Conservation (phyloP, 2,113 vertebrate genomes). For the Desmodus rotundus region DNA sequence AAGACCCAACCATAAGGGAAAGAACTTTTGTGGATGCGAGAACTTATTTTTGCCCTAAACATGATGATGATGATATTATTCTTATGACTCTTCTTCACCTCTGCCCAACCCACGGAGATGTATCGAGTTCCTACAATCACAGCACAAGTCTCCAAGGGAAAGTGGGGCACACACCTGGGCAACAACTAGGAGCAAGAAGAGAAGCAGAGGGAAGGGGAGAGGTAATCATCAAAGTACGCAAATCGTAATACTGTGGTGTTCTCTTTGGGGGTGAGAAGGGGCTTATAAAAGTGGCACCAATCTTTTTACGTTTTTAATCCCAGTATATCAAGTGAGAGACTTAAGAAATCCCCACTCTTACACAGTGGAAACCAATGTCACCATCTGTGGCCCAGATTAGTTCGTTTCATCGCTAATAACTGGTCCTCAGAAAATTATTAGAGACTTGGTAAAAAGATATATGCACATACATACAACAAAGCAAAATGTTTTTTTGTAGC, state of each 20-base stretch:
- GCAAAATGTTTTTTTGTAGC: not conserved
- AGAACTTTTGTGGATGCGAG: not conserved
- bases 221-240: rapidly evolving
- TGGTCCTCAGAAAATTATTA: not conserved
- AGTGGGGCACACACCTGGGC: not conserved
- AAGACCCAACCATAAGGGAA: not conserved
- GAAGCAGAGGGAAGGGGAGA: not conserved
- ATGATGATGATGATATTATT: not conserved
- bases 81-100: not conserved
- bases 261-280: not conserved
- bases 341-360: not conserved
- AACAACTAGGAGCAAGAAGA: not conserved
- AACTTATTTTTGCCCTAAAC: not conserved
- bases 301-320: not conserved
- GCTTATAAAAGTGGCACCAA: not conserved
- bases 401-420: not conserved
- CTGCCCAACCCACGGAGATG: not conserved
- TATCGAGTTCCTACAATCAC: not conserved
- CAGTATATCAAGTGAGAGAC: not conserved
- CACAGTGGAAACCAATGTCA: not conserved
- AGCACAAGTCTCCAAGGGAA: not conserved
- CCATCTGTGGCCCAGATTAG: not conserved
- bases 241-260: not conserved
- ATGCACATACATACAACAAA: not conserved
- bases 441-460: not conserved